phyloP scores from a whole-genome alignment of 2,888 invertebrate genomes.

The Latheticus oryzae region DNA sequence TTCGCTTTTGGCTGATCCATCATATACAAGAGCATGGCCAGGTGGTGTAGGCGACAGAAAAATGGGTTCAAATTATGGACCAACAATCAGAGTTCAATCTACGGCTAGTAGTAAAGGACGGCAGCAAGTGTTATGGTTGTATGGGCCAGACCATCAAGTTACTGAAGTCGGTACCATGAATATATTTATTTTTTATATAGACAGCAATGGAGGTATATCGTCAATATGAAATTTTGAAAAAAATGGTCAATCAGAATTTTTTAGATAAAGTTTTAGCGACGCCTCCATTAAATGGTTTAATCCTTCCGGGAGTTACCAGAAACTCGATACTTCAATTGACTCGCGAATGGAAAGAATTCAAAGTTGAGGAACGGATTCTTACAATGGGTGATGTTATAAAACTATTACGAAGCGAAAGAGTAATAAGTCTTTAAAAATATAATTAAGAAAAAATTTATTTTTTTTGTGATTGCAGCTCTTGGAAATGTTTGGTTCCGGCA shows the following conservation, averaged over 20 bases:
- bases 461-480: conserved; percentile 75
- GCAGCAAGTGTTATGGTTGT: conserved; percentile 97
- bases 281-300: conserved; percentile 92
- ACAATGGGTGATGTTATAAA: conserved; percentile 86
- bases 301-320: conserved; percentile 94
- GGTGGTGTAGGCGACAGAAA: conserved; percentile 95
- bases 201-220: conserved; percentile 94
- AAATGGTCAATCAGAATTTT: conserved; percentile 42
- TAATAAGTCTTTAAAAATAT: conserved; percentile 61
- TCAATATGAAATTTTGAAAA: too few relatives aligned
- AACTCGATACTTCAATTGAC: conserved; percentile 86
- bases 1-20: conserved; percentile 92
- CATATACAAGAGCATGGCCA: conserved; percentile 88
- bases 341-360: conserved; percentile 86
- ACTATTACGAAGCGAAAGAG: conserved; percentile 83
- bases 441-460: conserved; percentile 1
- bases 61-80: conserved; percentile 94
- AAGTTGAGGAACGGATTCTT: conserved; percentile 82
- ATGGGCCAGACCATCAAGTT: conserved; percentile 90
- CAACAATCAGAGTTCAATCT: conserved; percentile 86
- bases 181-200: conserved; percentile 88
- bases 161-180: conserved; percentile 99
- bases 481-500: conserved; percentile 98
- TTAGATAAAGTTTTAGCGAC: conserved; percentile 91
- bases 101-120: conserved; percentile 80